Base-by-base conservation (phyloP, 2,797 vertebrate genomes). In the Steatocranus sp. region DNA sequence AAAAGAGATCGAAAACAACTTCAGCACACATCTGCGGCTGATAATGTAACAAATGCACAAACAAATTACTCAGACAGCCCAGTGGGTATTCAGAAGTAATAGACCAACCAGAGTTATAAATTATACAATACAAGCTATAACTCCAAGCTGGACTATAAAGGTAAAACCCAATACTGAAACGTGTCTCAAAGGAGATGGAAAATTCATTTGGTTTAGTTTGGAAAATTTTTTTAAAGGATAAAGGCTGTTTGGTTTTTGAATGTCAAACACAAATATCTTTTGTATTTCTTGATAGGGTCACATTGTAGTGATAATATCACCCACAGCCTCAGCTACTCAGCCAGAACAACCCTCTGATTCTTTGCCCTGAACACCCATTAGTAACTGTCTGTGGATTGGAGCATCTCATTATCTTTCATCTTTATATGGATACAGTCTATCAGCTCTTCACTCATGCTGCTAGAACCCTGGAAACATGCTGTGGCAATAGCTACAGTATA, bases 391-490 rank as follows among this genome's bases (percentile, higher is more conserved):
- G 90, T 88, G 88, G 83, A 89, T 76, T 84, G 86, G 79, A 34
- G 8, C 87, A 79, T 84, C 88, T 92, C 91, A 89, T 93, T 93
- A 91, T 90, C 79, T 88, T 91, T 93, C 82, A 91, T 94, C 91
- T 89, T 83, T 70, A 80, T 80, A 86, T 46, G 43, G 73, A 89
- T 84, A 81, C 76, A 85, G 80, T 90, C 86, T 43, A 85, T 89
- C 86, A 86, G 73, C 80, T 56, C 66, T 46, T 81, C 74, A 36
- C 77, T 63, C 88, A 54, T 70, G 54, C 87, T 82, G 88, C 83
- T 84, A 15, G 10, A 48, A 58, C 73, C 56, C 50, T 77, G 54
- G 54, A 77, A 75, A 81, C 86, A 73, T 11, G 86, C 83, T 80
- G 87, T 56, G 80, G 76, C 58, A 9, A 77, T 73, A 85, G 68